phyloP scores from a whole-genome alignment of 92 coral and sea anemone species.

The Epizoanthus illoricatus region DNA sequence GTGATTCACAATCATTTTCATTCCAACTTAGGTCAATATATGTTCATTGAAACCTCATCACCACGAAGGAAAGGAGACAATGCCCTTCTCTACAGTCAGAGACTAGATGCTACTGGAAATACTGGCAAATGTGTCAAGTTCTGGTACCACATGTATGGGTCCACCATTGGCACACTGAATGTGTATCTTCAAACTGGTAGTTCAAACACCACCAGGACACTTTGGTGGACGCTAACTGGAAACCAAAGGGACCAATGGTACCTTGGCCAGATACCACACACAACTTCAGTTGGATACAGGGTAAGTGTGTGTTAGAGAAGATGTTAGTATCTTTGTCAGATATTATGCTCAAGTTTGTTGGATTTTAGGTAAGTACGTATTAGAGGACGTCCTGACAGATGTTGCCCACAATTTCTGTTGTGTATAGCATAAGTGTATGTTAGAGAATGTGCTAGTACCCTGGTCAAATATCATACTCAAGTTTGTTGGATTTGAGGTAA shows the following conservation, averaged over 20 bases:
- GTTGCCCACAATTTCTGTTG: too few relatives aligned
- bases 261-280: slow-evolving; percentile 64
- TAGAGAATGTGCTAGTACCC: not conserved
- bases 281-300: slow-evolving; percentile 63
- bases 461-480: not conserved
- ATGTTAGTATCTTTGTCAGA: not conserved
- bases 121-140: slow-evolving; percentile 72
- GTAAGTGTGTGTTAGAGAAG: slow-evolving; percentile 24
- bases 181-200: slow-evolving; percentile 66
- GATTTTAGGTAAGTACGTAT: too few relatives aligned
- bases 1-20: not conserved
- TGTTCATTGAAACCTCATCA: slow-evolving; percentile 83
- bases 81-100: slow-evolving; percentile 70
- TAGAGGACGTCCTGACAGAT: too few relatives aligned
- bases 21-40: slow-evolving; percentile 65
- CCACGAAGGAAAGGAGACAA: slow-evolving; percentile 75
- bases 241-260: slow-evolving; percentile 69
- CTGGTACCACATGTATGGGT: slow-evolving; percentile 89
- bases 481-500: too few relatives aligned
- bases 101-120: slow-evolving; percentile 63
- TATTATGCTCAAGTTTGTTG: too few relatives aligned
- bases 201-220: slow-evolving; percentile 49
- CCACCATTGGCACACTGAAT: slow-evolving; percentile 72
- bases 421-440: too few relatives aligned
- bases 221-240: slow-evolving; percentile 71